Base-by-base conservation (phyloP, 35 echinoderm and acorn worm species). In the Ptychodera flava region DNA sequence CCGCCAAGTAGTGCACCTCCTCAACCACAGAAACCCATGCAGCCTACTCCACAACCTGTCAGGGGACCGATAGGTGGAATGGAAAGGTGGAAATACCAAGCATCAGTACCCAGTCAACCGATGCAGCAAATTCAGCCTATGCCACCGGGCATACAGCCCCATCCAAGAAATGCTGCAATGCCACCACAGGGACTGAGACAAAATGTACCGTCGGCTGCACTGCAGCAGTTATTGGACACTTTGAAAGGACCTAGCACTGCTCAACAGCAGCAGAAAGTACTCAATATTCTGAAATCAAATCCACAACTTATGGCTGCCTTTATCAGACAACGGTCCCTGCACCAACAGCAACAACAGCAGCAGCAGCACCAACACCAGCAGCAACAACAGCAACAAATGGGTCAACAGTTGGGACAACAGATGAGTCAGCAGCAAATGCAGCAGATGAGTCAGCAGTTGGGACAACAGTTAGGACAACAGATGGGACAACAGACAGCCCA, bases 221-320 rank as follows among this genome's bases (percentile, higher is more conserved):
- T 99, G 38, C 96, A 99, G 37, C 96, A 99, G 80, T 85, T 99
- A 64, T 83, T 99, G 33, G 90, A 94, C 35, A 92, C 93, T 15
- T 85, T 99, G 64, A 99, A 94, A 82, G 89, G 85, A 22, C 89
- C 89, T 32, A 85, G 86, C 16, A 81, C 93, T 1, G 78, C 89
- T 84, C 90, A 92, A 37, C 93, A 99, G 52, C 96, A 99, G 84
- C 92, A 99, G 83, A 91, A 99, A 80, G 95, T 97, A 30, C n/a
- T 81, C 2, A 78, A 52, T 80, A 89, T 98, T 31, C 88, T 98
- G 27, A 98, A 94, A 88, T 92, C 89, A n/a, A 98, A 98, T 85
- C 95, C 95, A 45, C 90, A 90, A 81, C 90, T 98, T 35, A 93
- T 98, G 90, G 92, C 95, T 27, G 87, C 93, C 31, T 94, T 98